Base-by-base conservation (phyloP, 2,888 invertebrate species). In the Allolobophora icterica region DNA sequence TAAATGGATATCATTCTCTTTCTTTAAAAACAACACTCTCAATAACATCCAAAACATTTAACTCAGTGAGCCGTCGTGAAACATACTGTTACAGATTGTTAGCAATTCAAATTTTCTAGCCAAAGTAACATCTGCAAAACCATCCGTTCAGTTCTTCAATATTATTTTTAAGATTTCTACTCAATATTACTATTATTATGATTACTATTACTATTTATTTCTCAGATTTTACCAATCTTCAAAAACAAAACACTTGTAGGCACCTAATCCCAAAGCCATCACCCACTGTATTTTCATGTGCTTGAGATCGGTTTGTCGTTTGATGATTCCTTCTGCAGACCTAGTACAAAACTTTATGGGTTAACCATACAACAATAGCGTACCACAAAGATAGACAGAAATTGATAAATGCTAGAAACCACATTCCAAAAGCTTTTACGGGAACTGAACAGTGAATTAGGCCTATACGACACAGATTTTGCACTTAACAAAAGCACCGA, bases 401-500 rank as follows among this genome's bases (percentile, higher is more conserved):
- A 52, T 71, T n/a, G 71, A 71, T n/a, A 71, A 71, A 71, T 71
- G 5, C 8, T 13, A 71, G 71, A 71, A 71, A 71, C 71, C 71
- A 71, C 6, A 71, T 71, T 52, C 24, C 52, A 52, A 52, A 52
- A 52, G 52, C 52, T 21, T n/a, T 52, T 8, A n/a, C 11, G n/a
- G 71, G 71, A 71, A 30, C 71, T 71, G 71, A 71, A 71, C 71
- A 71, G 11, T 52, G 52, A 52, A 71, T 11, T 71, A n/a, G n/a
- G n/a, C n/a, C n/a, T n/a, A 71, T 17, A 71, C 13, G 11, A 52
- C 30, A 58, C 6, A 71, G 71, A 71, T n/a, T 71, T 71, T 71
- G 71, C 71, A 71, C n/a, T 71, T n/a, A 71, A n/a, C 71, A 71
- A n/a, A 71, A 71, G 71, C 71, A 71, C 71, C n/a, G 71, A 71